Conservation (phyloP, 2,797 vertebrate genomes). For the Ctenopoma multispine region DNA sequence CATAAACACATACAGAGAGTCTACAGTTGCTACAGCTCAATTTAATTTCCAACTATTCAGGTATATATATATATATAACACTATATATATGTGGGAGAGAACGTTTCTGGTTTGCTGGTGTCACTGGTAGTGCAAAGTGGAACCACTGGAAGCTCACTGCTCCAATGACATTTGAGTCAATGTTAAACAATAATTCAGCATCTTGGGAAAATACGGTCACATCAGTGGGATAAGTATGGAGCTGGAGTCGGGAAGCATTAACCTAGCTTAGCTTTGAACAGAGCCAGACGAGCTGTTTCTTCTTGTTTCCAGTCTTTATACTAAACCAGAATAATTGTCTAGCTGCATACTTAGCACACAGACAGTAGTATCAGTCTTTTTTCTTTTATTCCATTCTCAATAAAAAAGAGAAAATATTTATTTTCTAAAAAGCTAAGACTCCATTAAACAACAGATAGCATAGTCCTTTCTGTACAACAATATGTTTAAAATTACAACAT, state of each 20-base stretch:
- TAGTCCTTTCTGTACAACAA: conserved; percentile 50
- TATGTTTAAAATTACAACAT: conserved; percentile 38
- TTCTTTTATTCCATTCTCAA: neutral
- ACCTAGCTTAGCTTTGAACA: too few species aligned
- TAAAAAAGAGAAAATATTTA: conserved; percentile 1
- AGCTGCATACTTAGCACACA: neutral
- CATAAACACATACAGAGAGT: conserved; percentile 43
- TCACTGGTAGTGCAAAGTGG: neutral
- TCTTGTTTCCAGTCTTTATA: neutral
- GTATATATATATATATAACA: neutral
- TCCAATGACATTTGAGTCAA: neutral
- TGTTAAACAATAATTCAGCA: conserved; percentile 9
- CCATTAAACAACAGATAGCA: conserved; percentile 18
- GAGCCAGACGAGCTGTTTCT: too few species aligned
- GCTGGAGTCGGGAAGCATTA: neutral
- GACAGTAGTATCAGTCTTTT: neutral
- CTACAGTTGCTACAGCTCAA: conserved; percentile 38
- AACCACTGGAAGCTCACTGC: neutral
- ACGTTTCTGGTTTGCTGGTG: neutral
- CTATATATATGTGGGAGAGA: neutral
- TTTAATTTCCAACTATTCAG: conserved; percentile 53
- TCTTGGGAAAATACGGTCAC: neutral
- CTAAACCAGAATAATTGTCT: conserved; percentile 9
- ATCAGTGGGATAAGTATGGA: neutral
- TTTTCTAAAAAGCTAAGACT: conserved; percentile 38